Evolutionary conservation across 2,113 vertebrate species (phyloP), one percentile per base, ranked within the genome.

Genomic region (Engystomops pustulosus): DNA sequence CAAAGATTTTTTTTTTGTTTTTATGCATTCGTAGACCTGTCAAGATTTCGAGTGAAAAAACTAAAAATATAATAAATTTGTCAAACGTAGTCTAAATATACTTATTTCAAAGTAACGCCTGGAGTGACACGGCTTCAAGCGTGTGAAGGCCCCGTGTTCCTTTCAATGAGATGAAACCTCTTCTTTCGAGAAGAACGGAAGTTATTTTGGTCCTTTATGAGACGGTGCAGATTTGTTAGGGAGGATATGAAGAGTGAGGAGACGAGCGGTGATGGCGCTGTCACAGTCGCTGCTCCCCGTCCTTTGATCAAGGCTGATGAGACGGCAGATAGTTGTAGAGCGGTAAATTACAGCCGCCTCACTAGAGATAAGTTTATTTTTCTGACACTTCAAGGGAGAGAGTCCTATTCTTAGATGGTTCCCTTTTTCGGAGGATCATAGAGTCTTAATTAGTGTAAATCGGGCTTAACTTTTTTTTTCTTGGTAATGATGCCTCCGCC

Each of bases 281-380:
- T 84, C 81, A 53, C 58, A n/a, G 11, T 32, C 11, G 17, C 12
- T 49, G 60, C 44, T 3, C 27, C 25, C 25, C 72, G 15, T 60
- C 4, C 58, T 77, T 77, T 84, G 81, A 84, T 84, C 81, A 84
- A 3, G 45, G 81, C 58, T 84, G 81, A 77, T 68, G 72, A 20
- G 20, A 25, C 14, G 45, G 70, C 58, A 67, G 81, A 68, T 62
- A 84, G 44, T 75, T 68, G 71, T 76, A 76, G 53, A 53, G 41
- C 0, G 74, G 45, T 75, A 45, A 83, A 65, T 75, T 75, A 83
- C 70, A 75, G 70, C 14, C 2, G 25, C 53, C 67, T 62, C 69
- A 68, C 8, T 49, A 69, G 81, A 67, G 69, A 36, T 25, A 84
- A 51, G 15, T 71, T 70, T 75, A 62, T 76, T 65, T n/a, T 65